phyloP scores from a whole-genome alignment of 2,797 vertebrate species.

The Muraenolepis orangiensis region DNA sequence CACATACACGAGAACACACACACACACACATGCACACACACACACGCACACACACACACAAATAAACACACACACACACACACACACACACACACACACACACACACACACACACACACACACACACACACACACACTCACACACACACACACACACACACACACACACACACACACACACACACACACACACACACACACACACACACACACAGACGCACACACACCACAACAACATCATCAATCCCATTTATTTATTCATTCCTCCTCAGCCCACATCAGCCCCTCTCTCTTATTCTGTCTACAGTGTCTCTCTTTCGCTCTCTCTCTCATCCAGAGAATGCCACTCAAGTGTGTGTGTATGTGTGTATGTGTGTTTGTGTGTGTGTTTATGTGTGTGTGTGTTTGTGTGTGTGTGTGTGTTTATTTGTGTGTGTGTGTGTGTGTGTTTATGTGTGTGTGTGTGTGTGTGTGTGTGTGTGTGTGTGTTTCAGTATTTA shows the following conservation, averaged over 20 bases:
- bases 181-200: not conserved
- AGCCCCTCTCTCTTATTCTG: not conserved
- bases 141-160: conserved; percentile 4
- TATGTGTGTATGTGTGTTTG: not conserved
- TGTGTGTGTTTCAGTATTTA: too few relatives aligned
- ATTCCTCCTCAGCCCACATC: not conserved
- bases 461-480: too few relatives aligned
- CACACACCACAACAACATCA: too few relatives aligned
- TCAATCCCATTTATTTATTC: not conserved
- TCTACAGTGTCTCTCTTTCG: not conserved
- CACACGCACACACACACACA: not conserved
- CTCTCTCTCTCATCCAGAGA: not conserved
- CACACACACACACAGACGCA: not conserved
- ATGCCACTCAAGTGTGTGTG: not conserved
- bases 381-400: too few relatives aligned
- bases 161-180: not conserved
- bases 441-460: too few relatives aligned
- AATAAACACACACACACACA: too few relatives aligned
- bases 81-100: not conserved
- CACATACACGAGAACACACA: not conserved
- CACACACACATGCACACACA: not conserved
- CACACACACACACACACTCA: not conserved
- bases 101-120: not conserved
- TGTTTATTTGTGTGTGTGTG: too few relatives aligned
- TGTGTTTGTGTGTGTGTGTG: too few relatives aligned